A percentile compares a stretch with the other conserved stretches of the same genome.
phyloP scores from a whole-genome alignment of 37 sponge, comb jelly and placozoan species.

The Dysidea cf. avara region DNA sequence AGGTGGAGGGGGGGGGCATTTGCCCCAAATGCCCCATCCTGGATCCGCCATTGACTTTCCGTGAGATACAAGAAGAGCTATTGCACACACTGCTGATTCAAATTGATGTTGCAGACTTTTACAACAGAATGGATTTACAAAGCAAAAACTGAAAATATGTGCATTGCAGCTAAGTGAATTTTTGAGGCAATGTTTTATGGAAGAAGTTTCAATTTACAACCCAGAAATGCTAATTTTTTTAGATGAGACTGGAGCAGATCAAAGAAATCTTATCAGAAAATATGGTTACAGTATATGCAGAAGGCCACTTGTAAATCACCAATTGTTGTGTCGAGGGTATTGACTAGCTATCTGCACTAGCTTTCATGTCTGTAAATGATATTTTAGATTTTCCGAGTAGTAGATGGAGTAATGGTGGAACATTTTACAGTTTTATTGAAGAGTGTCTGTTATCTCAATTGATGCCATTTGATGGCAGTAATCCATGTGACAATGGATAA shows the following conservation, averaged over 20 bases:
- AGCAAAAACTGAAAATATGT: constrained; percentile 11
- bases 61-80: constrained; percentile 23
- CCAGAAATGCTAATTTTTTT: constrained; percentile 31
- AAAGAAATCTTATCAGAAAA: constrained; percentile 12
- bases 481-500: too few relatives aligned
- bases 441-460: too few relatives aligned
- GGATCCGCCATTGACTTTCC: too few relatives aligned
- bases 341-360: too few relatives aligned
- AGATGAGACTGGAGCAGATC: constrained; percentile 40
- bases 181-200: constrained; percentile 4
- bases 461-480: too few relatives aligned
- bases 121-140: constrained; percentile 21
- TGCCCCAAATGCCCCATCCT: too few relatives aligned
- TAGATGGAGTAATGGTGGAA: too few relatives aligned
- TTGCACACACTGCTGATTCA: background rate
- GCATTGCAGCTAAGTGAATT: constrained; percentile 18
- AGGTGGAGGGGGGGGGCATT: too few relatives aligned
- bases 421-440: too few relatives aligned
- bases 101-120: constrained; percentile 14
- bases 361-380: too few relatives aligned
- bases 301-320: background rate
- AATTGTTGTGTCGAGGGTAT: too few relatives aligned
- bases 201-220: constrained; percentile 19
- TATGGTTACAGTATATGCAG: constrained; percentile 33
- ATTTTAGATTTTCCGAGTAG: too few relatives aligned